Evolutionary conservation across 2,113 vertebrate species (phyloP), one percentile per base, ranked within the genome.

Genomic region (Lynx canadensis): DNA sequence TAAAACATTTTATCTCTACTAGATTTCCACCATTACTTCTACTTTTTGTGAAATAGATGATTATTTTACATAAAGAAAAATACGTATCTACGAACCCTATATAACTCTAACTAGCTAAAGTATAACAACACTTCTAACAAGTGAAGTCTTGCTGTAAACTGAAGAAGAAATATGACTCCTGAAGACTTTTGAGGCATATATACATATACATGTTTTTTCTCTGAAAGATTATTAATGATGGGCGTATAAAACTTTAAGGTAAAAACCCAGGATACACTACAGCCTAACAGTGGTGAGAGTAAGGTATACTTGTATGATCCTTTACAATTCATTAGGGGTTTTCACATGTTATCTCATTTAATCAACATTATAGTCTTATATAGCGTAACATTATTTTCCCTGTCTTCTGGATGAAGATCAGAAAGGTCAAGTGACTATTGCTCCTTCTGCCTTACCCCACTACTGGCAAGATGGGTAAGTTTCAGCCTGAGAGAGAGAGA

Each of bases 61-160:
- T 55, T 82, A 81, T 82, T 91, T 91, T 96, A 74, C 15, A 50
- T 45, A 84, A 84, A 87, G 23, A 87, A 96, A 86, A 92, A 86
- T 31, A 85, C 6, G 80, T 5, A 79, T 68, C 84, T 85, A 50
- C 6, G 38, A 92, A 79, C 4, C 13, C 25, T 63, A 63, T 19
- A 6, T 60, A 79, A 82, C 18, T 91, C 29, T 85, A 73, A 93
- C 60, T 60, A 93, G n/a, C n/a, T 92, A 48, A 82, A 78, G 74
- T 95, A 84, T 48, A 14, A 80, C 36, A 68, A 92, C 6, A 36
- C 29, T 23, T 84, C 50, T 65, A 87, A 57, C 13, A 57, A 36
- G 66, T 29, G 41, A 18, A 52, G 15, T n/a, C 31, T 29, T 81
- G 10, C 74, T 36, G 48, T 36, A 94, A 83, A 76, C 0, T 38